Evolutionary conservation across 64 coral and sea anemone genomes (phyloP).

Genomic region (Stichodactyla mertensii): DNA sequence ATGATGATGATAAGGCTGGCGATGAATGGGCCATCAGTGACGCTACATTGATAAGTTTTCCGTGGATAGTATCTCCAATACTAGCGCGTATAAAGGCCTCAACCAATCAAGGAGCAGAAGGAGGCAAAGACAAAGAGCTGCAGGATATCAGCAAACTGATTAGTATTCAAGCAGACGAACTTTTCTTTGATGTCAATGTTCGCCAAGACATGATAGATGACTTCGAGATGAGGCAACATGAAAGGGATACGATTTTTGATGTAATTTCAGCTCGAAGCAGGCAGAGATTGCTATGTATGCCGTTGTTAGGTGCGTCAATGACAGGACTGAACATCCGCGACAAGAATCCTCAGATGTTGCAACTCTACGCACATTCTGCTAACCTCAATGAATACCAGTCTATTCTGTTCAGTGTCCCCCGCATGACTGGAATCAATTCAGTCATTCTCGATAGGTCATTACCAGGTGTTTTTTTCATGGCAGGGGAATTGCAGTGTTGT

Average conservation of each 20-base stretch:
- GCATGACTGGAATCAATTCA: neutral
- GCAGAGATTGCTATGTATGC: neutral
- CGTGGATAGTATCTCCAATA: slow-evolving; percentile 66
- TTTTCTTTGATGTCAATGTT: slow-evolving; percentile 14
- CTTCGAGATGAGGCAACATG: slow-evolving; percentile 9
- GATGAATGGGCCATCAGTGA: slow-evolving; percentile 11
- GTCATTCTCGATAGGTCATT: neutral
- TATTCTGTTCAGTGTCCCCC: neutral
- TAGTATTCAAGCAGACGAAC: slow-evolving; percentile 27
- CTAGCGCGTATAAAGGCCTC: slow-evolving; percentile 59
- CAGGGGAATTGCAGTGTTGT: neutral
- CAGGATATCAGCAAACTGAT: slow-evolving; percentile 29
- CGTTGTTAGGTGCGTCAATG: slow-evolving; percentile 25
- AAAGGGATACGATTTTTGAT: neutral
- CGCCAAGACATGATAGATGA: slow-evolving; percentile 6
- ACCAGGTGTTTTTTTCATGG: neutral
- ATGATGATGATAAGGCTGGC: neutral
- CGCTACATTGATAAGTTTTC: slow-evolving; percentile 45
- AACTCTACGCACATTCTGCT: slow-evolving; percentile 32
- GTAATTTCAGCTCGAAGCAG: neutral
- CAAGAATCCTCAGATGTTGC: slow-evolving; percentile 14
- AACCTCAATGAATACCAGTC: neutral
- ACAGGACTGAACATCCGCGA: slow-evolving; percentile 28
- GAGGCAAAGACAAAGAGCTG: slow-evolving; percentile 5
- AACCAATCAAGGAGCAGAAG: slow-evolving; percentile 23